Percentiles rank a stretch among this genome's conserved stretches.
Evolutionary conservation across 64 coral and sea anemone genomes (phyloP).

Genomic region (Orbicella faveolata): DNA sequence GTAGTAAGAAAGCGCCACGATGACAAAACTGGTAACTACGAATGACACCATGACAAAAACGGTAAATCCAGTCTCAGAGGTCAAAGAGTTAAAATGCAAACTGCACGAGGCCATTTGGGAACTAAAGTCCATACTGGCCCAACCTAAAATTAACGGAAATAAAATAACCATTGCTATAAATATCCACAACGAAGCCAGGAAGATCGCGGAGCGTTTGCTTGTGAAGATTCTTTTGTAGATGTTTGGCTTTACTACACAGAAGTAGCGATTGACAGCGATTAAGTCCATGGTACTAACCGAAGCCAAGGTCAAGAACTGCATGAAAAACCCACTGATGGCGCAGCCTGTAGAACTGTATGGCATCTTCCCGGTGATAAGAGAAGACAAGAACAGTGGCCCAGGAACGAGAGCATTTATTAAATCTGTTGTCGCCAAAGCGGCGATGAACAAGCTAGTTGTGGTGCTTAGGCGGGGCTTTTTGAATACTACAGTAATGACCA

Average conservation of each 20-base stretch:
- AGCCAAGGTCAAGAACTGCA: conserved; percentile 24
- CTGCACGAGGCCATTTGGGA: background rate
- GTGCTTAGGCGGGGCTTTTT: conserved; percentile 19
- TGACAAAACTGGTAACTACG: background rate
- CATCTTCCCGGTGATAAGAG: conserved; percentile 6
- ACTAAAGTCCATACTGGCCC: conserved; percentile 16
- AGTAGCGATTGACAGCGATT: conserved; percentile 38
- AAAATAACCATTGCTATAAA: conserved; percentile 26
- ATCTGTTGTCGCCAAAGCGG: conserved; percentile 24
- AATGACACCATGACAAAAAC: background rate
- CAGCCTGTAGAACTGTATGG: background rate
- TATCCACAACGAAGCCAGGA: conserved; percentile 37
- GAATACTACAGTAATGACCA: conserved; percentile 33
- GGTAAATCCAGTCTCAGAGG: background rate
- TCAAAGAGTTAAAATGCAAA: conserved; percentile 4
- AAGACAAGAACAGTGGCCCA: conserved; percentile 11
- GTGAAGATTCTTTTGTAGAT: conserved; percentile 51
- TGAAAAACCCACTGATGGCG: conserved; percentile 33
- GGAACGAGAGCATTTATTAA: conserved; percentile 11
- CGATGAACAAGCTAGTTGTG: conserved; percentile 17
- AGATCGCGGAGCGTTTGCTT: conserved; percentile 1
- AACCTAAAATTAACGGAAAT: conserved; percentile 33
- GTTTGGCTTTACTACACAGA: conserved; percentile 12
- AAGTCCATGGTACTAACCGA: conserved; percentile 6
- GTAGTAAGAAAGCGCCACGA: background rate